Conservation (phyloP, 2,113 vertebrate species). For the Prochilodus magdalenae region DNA sequence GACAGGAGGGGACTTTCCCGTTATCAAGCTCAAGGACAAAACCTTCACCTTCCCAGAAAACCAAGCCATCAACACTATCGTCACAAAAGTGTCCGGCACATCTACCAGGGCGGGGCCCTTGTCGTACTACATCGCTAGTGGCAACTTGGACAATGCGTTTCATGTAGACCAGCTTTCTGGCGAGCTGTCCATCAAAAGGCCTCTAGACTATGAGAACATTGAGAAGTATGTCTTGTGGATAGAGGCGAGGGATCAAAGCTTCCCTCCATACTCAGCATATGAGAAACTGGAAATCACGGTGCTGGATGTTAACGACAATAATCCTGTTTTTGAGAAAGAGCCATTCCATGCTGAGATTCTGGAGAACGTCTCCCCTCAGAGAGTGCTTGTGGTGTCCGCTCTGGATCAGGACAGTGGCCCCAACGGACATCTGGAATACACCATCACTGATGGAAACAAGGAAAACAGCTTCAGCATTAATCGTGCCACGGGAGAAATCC, state of each 20-base stretch:
- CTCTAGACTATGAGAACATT: constrained; percentile 90
- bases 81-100: constrained; percentile 85
- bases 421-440: constrained; percentile 90
- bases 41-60: constrained; percentile 90
- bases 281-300: constrained; percentile 88
- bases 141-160: constrained; percentile 90
- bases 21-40: constrained; percentile 82
- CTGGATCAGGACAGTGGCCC: constrained; percentile 88
- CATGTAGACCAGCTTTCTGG: constrained; percentile 92
- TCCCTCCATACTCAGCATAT: constrained; percentile 95
- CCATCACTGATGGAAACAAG: constrained; percentile 87
- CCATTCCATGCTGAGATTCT: constrained; percentile 87
- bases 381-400: constrained; percentile 85
- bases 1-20: constrained; percentile 88
- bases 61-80: constrained; percentile 83
- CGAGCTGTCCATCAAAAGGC: constrained; percentile 83
- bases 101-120: constrained; percentile 87
- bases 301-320: constrained; percentile 92
- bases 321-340: constrained; percentile 86
- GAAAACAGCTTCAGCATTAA: constrained; percentile 91
- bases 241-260: constrained; percentile 92
- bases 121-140: constrained; percentile 94
- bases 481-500: constrained; percentile 88
- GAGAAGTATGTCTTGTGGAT: constrained; percentile 94
- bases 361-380: constrained; percentile 90